Evolutionary conservation across 1,140 invertebrate species (phyloP).

Genomic region (Dendrolimus kikuchii): DNA sequence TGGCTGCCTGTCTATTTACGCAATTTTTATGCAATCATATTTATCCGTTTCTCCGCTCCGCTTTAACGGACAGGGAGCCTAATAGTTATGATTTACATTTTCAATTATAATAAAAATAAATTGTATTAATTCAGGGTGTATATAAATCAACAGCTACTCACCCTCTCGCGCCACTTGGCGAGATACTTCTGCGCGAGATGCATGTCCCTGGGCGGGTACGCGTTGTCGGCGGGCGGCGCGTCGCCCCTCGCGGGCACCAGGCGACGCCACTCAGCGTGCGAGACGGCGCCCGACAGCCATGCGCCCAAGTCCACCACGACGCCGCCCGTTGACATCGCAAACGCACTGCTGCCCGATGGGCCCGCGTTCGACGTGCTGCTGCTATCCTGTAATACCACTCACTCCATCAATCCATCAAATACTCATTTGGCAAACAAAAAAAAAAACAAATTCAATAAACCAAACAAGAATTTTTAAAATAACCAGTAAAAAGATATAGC

Average conservation of each 20-base stretch:
- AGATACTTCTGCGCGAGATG: constrained; percentile 58
- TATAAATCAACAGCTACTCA: constrained; percentile 15
- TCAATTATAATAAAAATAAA: no score
- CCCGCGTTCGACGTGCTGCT: constrained; percentile 5
- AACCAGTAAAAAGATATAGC: no score
- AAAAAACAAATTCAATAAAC: no score
- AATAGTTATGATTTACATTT: no score
- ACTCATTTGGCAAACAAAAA: no score
- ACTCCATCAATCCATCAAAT: no score
- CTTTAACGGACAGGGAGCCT: no score
- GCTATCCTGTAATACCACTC: constrained; percentile 5
- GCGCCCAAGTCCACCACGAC: constrained; percentile 60
- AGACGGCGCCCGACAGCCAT: constrained; percentile 58
- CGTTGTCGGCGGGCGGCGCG: constrained; percentile 7
- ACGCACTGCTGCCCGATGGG: constrained; percentile 8
- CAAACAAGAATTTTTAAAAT: no score
- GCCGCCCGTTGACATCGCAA: constrained; percentile 24
- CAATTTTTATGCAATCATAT: no score
- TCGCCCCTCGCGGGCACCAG: constrained; percentile 18
- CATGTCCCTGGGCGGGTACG: constrained; percentile 27
- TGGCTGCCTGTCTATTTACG: no score
- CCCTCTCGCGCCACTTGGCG: constrained; percentile 52
- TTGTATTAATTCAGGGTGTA: background rate
- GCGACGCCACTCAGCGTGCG: constrained; percentile 52
- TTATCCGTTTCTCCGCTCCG: no score